phyloP scores from a whole-genome alignment of 2,888 invertebrate species.

The Bhutanitis thaidina region DNA sequence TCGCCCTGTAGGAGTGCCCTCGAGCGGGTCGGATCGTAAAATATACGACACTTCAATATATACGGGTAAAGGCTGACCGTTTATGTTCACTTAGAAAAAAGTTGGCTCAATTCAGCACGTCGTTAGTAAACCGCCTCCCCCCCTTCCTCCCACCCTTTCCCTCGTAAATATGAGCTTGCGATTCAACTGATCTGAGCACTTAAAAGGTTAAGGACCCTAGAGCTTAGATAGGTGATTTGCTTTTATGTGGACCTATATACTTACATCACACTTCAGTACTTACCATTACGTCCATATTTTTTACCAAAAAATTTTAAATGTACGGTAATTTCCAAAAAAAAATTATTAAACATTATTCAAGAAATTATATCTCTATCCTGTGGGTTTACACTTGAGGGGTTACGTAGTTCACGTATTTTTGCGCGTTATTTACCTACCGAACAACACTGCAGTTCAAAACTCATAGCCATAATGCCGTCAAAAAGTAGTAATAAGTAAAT shows the following conservation, averaged over 20 bases:
- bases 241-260: neutral
- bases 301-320: too few species aligned
- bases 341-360: too few species aligned
- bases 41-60: constrained; percentile 74
- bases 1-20: constrained; percentile 58
- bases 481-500: too few species aligned
- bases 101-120: constrained; percentile 73
- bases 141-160: constrained; percentile 35
- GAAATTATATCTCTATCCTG: too few species aligned
- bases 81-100: constrained; percentile 77
- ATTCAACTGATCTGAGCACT: constrained; percentile 64
- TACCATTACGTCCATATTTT: too few species aligned
- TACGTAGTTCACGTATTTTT: too few species aligned
- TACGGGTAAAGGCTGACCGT: constrained; percentile 62
- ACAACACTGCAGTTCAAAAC: too few species aligned
- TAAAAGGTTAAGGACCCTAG: constrained; percentile 9
- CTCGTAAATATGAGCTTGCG: constrained; percentile 62
- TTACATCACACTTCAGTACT: neutral
- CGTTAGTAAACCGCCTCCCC: constrained; percentile 40
- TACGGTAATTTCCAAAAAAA: too few species aligned
- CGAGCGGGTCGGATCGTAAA: constrained; percentile 69
- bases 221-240: neutral
- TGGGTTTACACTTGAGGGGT: too few species aligned
- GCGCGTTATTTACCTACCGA: too few species aligned
- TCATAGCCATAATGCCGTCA: too few species aligned